Evolutionary conservation across 2,888 invertebrate species (phyloP).

Genomic region (Microplitis deprimator): DNA sequence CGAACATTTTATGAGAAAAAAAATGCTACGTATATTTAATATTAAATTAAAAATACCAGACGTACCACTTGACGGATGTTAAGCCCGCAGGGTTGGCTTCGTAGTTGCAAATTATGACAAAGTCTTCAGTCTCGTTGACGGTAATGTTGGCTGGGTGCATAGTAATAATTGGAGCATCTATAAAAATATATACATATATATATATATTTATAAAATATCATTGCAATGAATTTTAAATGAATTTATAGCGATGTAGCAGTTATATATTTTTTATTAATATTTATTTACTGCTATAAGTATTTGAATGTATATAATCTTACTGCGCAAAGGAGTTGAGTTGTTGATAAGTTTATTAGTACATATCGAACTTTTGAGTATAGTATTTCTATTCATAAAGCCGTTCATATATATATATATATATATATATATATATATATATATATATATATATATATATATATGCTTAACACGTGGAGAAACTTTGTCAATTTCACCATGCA

Average conservation of each 20-base stretch:
- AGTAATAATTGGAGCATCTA: constrained; percentile 89
- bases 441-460: constrained; percentile 20
- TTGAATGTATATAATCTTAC: background rate
- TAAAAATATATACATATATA: background rate
- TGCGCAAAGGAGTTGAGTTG: background rate
- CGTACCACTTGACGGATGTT: constrained; percentile 83
- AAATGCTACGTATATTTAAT: background rate
- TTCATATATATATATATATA: constrained; percentile 20
- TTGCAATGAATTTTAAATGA: background rate
- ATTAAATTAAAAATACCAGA: constrained; percentile 59
- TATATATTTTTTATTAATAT: background rate
- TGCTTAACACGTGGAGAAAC: constrained; percentile 37
- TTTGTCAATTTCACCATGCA: constrained; percentile 51
- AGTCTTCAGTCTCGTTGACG: constrained; percentile 83
- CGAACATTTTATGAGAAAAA: background rate
- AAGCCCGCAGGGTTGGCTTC: constrained; percentile 89
- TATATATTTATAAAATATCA: background rate
- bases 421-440: constrained; percentile 22
- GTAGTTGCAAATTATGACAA: constrained; percentile 85
- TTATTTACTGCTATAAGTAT: background rate
- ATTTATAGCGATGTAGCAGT: background rate
- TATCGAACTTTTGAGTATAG: background rate
- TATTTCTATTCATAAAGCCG: background rate
- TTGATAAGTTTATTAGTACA: constrained; percentile 12
- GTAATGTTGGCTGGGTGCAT: constrained; percentile 84